Evolutionary conservation across 2,113 vertebrate species (phyloP).

Genomic region (Phrynocephalus versicolor): DNA sequence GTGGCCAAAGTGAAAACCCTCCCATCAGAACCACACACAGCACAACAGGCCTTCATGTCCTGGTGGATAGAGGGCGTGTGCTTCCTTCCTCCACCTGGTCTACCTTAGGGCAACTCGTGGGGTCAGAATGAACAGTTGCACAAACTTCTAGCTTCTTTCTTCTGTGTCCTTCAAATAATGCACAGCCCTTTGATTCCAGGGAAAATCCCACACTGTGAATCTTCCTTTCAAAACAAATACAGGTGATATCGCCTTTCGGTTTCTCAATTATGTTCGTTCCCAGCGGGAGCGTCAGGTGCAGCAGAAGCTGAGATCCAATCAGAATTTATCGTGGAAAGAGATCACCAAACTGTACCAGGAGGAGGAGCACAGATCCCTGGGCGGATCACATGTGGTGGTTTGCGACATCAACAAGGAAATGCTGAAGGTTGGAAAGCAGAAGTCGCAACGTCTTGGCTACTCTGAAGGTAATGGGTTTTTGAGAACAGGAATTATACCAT

Average conservation of each 20-base stretch:
- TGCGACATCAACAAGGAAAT: slow-evolving; percentile 98
- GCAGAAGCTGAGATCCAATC: slow-evolving; percentile 65
- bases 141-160: no score
- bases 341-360: slow-evolving; percentile 78
- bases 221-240: slow-evolving; percentile 40
- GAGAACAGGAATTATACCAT: neutral
- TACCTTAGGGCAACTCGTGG: neutral
- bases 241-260: slow-evolving; percentile 96
- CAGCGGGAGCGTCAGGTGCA: slow-evolving; percentile 71
- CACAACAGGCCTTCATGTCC: no score
- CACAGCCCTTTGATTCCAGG: neutral
- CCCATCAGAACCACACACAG: no score
- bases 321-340: slow-evolving; percentile 88
- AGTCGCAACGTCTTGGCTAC: slow-evolving; percentile 76
- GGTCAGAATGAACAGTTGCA: neutral
- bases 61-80: neutral
- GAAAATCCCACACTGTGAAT: neutral
- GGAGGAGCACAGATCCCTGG: slow-evolving; percentile 49
- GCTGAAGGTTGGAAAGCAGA: slow-evolving; percentile 90
- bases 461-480: slow-evolving; percentile 74
- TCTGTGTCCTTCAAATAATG: neutral
- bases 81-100: neutral
- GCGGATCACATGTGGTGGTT: slow-evolving; percentile 80
- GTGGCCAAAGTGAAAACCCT: no score
- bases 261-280: slow-evolving; percentile 84